phyloP scores from a whole-genome alignment of 2,113 vertebrate genomes.

The Falco punctatus region DNA sequence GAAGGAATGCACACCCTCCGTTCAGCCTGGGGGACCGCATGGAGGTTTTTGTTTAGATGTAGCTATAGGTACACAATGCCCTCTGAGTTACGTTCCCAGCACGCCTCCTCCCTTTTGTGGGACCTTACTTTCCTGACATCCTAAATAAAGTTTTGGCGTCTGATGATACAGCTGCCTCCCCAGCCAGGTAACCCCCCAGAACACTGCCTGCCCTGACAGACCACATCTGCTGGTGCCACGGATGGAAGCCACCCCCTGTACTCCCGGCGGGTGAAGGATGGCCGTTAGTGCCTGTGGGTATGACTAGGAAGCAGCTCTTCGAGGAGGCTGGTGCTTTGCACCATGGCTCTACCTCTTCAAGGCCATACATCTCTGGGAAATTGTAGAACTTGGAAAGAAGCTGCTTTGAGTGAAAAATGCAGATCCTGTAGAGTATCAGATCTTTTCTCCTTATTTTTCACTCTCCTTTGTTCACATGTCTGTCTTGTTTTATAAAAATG shows the following conservation, averaged over 20 bases:
- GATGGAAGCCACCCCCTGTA: background rate
- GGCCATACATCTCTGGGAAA: background rate
- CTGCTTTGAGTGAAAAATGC: background rate
- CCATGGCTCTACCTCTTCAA: background rate
- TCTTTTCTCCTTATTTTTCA: background rate
- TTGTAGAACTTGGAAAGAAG: background rate
- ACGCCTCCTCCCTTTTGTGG: background rate
- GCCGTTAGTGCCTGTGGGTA: rapidly evolving
- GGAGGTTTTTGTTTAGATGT: background rate
- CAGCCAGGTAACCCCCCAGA: background rate
- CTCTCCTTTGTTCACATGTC: background rate
- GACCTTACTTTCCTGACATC: background rate
- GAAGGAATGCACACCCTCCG: background rate
- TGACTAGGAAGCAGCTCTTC: background rate
- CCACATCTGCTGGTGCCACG: background rate
- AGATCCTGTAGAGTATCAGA: background rate
- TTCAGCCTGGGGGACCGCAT: rapidly evolving
- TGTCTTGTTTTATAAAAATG: background rate
- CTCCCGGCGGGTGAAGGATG: background rate
- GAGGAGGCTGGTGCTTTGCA: background rate
- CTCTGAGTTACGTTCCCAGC: background rate
- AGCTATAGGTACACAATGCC: rapidly evolving
- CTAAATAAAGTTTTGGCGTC: background rate
- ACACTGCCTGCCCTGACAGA: background rate
- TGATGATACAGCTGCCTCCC: background rate